Base-by-base conservation (phyloP, 2,113 vertebrate genomes). In the Elachura formosa region DNA sequence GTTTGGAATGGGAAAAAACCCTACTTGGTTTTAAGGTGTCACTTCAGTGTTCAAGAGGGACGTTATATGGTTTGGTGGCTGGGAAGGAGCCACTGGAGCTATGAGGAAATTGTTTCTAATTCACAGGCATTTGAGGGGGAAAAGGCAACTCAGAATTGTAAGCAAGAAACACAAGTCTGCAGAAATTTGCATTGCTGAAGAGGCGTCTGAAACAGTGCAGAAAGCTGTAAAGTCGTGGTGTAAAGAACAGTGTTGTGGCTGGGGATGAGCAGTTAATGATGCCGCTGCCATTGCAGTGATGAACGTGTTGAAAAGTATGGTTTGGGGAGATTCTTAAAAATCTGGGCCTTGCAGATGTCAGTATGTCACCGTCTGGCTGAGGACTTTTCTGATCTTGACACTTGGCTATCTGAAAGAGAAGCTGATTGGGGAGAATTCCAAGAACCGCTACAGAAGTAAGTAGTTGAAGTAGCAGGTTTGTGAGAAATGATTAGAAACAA, bases 241-340 rank as follows among this genome's bases (percentile, higher is more conserved):
- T 69, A 8, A 10, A 78, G 68, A n/a, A 69, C 43, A 25, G 45
- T 38, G 16, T 41, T 91, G 29, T 63, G 33, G 1, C 19, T 52
- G 23, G 40, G 45, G 41, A 46, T 66, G 34, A 61, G 33, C 2
- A 63, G 18, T 66, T 62, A 71, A 51, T 1, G 1, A 6, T 63
- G 41, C 61, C 1, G 1, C 29, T 67, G 36, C 41, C 14, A 2
- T 4, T 49, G 54, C 0, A 0, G 7, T 10, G 58, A 49, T 79
- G 16, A 61, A 68, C 31, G 29, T n/a, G 11, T 78, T 71, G 31
- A 40, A 48, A 90, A 67, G 22, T 31, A 11, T 2, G 1, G 3
- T 62, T 23, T 72, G 59, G 26, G 33, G 45, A 72, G 20, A 52
- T 56, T 43, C 4, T 20, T 34, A 29, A 63, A 75, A 62, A 36